These are phyloP conservation scores for Aeoliscus strigatus DNA, from an alignment of 2,797 vertebrate species.

Conservation along the genomic window DNA sequence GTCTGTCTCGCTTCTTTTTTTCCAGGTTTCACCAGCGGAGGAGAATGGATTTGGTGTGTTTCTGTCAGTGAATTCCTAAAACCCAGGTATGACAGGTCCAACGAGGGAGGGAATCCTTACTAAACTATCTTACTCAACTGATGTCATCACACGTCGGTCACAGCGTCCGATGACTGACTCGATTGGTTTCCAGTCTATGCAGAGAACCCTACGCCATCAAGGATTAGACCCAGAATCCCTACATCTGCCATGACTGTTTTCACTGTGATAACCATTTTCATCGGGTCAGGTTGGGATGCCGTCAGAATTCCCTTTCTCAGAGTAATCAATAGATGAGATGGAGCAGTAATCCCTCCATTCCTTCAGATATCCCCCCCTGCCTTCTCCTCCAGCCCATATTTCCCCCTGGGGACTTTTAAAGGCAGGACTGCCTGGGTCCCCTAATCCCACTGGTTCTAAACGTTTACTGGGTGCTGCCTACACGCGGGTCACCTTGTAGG, in stretches of 20 bases:
- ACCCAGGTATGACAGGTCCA: no score
- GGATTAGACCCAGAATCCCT: no score
- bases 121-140: no score
- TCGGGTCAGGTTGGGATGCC: constrained; percentile 13
- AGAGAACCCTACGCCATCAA: no score
- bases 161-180: no score
- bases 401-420: constrained; percentile 44
- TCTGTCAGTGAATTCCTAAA: no score
- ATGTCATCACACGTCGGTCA: no score
- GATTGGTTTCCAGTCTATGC: no score
- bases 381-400: constrained; percentile 18
- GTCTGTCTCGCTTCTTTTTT: no score
- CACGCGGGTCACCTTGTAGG: constrained; percentile 63
- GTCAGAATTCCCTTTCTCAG: constrained; percentile 18
- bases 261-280: constrained; percentile 1
- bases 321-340: constrained; percentile 46
- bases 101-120: no score
- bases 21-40: no score
- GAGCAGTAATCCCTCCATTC: constrained; percentile 33
- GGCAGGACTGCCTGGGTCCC: constrained; percentile 28
- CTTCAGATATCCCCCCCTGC: constrained; percentile 13
- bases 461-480: constrained; percentile 47
- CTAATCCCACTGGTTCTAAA: constrained; percentile 54
- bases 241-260: not conserved
- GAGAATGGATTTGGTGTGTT: no score